phyloP scores from a whole-genome alignment of 2,113 vertebrate genomes.

The Elgaria multicarinata region DNA sequence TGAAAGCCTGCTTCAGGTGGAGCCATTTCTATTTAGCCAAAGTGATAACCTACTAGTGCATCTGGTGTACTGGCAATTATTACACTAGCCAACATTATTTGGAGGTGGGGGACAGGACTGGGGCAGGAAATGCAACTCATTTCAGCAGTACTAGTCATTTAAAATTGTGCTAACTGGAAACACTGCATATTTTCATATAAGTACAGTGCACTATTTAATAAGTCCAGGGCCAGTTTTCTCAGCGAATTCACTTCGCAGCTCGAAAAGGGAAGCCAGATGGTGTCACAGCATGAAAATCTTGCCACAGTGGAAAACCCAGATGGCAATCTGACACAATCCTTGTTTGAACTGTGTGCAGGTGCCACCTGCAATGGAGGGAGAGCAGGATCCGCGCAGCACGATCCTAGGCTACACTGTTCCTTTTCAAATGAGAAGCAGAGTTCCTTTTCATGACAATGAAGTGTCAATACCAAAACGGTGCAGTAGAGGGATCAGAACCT shows the following conservation, averaged over 20 bases:
- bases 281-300: conserved; percentile 7
- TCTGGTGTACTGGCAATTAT: background rate
- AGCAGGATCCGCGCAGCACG: background rate
- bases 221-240: background rate
- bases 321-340: conserved; percentile 21
- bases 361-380: background rate
- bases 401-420: background rate
- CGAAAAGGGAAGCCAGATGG: conserved; percentile 30
- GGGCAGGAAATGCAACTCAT: background rate
- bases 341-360: conserved; percentile 30
- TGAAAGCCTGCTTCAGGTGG: background rate
- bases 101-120: too few species aligned
- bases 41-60: background rate
- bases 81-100: background rate
- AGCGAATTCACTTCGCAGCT: background rate
- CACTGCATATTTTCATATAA: background rate
- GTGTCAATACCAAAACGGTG: background rate
- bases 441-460: background rate
- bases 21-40: background rate
- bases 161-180: conserved; percentile 9
- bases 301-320: conserved; percentile 12
- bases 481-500: background rate
- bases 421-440: background rate
- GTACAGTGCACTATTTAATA: background rate
- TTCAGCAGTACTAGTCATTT: background rate